These are phyloP conservation scores for Cladopsammia gracilis DNA, from an alignment of 64 coral and sea anemone species.

Conservation along the genomic window DNA sequence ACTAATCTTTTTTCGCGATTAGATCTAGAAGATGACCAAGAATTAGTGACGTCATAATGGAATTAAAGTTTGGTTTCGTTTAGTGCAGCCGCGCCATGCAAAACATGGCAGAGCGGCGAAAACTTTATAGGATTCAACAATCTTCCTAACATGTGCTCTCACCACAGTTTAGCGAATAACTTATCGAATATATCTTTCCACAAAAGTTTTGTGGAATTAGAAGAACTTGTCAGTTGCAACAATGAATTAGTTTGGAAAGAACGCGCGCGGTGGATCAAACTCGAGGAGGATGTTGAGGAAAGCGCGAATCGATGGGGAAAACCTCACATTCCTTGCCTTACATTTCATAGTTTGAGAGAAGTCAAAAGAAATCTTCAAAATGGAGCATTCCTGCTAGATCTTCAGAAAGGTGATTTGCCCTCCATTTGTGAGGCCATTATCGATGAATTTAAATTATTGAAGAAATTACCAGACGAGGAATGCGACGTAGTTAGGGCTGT, in stretches of 20 bases:
- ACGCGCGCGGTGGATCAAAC: conserved; percentile 95
- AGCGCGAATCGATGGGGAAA: conserved; percentile 95
- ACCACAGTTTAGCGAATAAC: neutral
- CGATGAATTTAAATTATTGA: conserved; percentile 65
- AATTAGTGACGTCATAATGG: conserved; percentile 39
- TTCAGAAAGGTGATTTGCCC: conserved; percentile 60
- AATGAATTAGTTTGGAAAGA: conserved; percentile 94
- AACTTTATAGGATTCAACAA: neutral
- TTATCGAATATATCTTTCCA: conserved; percentile 7
- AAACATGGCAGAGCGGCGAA: neutral
- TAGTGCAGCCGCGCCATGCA: neutral
- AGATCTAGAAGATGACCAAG: too few relatives aligned
- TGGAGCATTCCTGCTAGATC: conserved; percentile 78
- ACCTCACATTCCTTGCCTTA: conserved; percentile 95
- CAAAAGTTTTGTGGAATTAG: conserved; percentile 96
- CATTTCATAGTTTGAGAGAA: conserved; percentile 72
- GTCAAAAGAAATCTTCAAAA: conserved; percentile 78
- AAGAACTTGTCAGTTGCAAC: conserved; percentile 73
- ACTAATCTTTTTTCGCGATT: too few relatives aligned
- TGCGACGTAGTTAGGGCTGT: conserved; percentile 67
- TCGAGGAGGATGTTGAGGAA: conserved; percentile 97
- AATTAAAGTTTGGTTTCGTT: neutral
- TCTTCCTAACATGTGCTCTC: neutral
- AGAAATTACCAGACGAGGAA: conserved; percentile 55
- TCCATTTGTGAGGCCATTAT: conserved; percentile 79